Conservation (phyloP, 2,888 invertebrate genomes). For the Melanotus villosus region DNA sequence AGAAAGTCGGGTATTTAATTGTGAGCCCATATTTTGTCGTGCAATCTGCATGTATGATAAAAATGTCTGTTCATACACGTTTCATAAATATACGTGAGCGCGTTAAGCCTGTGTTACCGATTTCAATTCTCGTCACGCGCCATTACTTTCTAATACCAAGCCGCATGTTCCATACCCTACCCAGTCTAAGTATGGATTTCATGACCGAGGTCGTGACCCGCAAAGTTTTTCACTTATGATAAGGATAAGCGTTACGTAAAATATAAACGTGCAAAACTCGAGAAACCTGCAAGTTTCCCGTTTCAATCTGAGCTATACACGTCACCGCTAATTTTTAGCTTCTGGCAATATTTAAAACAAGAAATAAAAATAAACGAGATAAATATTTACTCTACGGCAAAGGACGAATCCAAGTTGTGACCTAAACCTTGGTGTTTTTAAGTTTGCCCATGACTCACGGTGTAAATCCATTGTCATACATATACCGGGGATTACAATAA, state of each 20-base stretch:
- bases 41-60: constrained; percentile 30
- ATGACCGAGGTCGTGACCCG: constrained; percentile 63
- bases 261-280: constrained; percentile 11
- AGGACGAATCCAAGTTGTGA: constrained; percentile 31
- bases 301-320: not conserved
- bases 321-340: not conserved
- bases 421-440: constrained; percentile 32
- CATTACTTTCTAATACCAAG: constrained; percentile 59
- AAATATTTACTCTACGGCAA: constrained; percentile 16
- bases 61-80: constrained; percentile 26
- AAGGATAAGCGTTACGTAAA: constrained; percentile 40
- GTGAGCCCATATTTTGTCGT: constrained; percentile 19
- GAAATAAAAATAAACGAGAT: constrained; percentile 13
- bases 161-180: constrained; percentile 57
- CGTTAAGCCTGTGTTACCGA: constrained; percentile 27
- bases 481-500: constrained; percentile 14
- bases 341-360: not conserved
- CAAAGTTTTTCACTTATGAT: constrained; percentile 51
- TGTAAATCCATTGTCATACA: constrained; percentile 13
- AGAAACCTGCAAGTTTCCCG: constrained; percentile 4
- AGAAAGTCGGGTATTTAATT: constrained; percentile 19
- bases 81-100: constrained; percentile 23
- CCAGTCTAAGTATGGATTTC: constrained; percentile 61
- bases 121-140: constrained; percentile 57
- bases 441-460: constrained; percentile 9